Conservation (phyloP, 1,140 invertebrate genomes). For the Tetramorium alpestre region DNA sequence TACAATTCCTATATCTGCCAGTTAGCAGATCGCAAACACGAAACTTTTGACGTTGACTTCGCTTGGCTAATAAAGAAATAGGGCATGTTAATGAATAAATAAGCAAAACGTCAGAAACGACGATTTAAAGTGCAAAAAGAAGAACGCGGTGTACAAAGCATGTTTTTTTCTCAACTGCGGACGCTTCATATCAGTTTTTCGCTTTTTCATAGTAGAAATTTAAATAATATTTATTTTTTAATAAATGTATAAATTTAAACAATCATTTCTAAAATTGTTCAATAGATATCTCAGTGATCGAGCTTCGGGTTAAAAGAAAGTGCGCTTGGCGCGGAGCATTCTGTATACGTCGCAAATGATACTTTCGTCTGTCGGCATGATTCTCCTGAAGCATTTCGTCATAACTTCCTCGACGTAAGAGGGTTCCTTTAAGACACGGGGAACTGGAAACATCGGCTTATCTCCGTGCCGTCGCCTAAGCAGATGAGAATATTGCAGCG, state of each 20-base stretch:
- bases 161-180: neutral
- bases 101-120: neutral
- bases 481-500: constrained; percentile 27
- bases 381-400: neutral
- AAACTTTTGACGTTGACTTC: neutral
- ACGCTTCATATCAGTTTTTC: neutral
- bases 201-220: neutral
- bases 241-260: neutral
- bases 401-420: constrained; percentile 14
- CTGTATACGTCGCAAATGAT: neutral
- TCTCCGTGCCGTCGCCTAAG: constrained; percentile 31
- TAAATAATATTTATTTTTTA: neutral
- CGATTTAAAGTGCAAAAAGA: neutral
- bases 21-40: neutral
- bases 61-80: constrained; percentile 6
- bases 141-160: neutral
- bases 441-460: constrained; percentile 58
- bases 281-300: neutral
- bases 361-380: neutral
- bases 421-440: constrained; percentile 42
- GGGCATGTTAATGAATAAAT: neutral
- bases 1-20: neutral
- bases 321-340: neutral
- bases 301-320: neutral
- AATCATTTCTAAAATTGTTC: neutral